phyloP scores from a whole-genome alignment of 2,888 invertebrate species.

The Plagiodera versicolora region DNA sequence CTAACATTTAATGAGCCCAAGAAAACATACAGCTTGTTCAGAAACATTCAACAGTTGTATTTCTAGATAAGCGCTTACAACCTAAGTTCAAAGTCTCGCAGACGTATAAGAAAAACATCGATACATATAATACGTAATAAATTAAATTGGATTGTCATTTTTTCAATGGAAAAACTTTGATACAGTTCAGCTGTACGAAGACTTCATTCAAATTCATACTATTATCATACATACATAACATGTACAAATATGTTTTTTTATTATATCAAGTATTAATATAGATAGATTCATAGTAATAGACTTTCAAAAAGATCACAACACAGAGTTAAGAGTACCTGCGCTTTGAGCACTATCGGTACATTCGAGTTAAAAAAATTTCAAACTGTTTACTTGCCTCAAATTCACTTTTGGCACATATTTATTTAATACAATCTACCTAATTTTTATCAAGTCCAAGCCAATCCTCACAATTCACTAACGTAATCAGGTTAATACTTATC shows the following conservation, averaged over 20 bases:
- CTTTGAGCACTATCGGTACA: slow-evolving; percentile 39
- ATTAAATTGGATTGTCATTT: slow-evolving; percentile 54
- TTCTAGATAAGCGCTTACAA: slow-evolving; percentile 36
- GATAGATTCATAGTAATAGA: slow-evolving; percentile 58
- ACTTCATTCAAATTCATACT: slow-evolving; percentile 41
- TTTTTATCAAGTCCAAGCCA: slow-evolving; percentile 26
- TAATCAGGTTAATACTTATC: slow-evolving; percentile 21
- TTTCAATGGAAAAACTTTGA: slow-evolving; percentile 45
- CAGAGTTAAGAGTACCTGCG: slow-evolving; percentile 53
- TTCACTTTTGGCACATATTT: slow-evolving; percentile 41
- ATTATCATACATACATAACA: slow-evolving; percentile 52
- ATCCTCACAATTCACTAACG: slow-evolving; percentile 26
- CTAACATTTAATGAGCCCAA: slow-evolving; percentile 33
- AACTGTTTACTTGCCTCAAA: slow-evolving; percentile 33
- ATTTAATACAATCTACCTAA: slow-evolving; percentile 27
- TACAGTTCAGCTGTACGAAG: slow-evolving; percentile 36
- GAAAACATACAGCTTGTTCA: slow-evolving; percentile 46
- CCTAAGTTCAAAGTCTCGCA: slow-evolving; percentile 49
- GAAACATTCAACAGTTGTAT: slow-evolving; percentile 39
- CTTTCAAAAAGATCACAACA: slow-evolving; percentile 58
- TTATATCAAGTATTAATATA: slow-evolving; percentile 52
- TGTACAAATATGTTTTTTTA: slow-evolving; percentile 54
- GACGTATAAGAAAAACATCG: slow-evolving; percentile 49
- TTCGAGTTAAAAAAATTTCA: slow-evolving; percentile 42
- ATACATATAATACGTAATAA: slow-evolving; percentile 49